These are phyloP conservation scores for Synergus japonicus DNA, from an alignment of 2,888 invertebrate genomes.

Conservation along the genomic window DNA sequence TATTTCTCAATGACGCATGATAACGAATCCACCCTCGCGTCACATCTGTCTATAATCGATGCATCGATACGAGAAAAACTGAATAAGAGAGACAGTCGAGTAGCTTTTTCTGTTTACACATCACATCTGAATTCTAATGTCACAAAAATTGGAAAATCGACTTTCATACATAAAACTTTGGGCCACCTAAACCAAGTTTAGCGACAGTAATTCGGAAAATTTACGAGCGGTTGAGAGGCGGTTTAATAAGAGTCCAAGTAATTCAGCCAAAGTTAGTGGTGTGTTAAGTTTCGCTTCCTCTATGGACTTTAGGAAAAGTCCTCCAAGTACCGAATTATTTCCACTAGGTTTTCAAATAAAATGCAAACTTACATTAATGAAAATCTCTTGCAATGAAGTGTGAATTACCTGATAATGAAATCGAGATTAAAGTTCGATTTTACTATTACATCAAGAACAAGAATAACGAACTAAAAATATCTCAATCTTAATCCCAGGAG, in stretches of 20 bases:
- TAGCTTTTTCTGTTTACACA: not conserved
- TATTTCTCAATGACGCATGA: constrained; percentile 11
- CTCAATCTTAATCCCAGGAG: not conserved
- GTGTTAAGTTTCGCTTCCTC: constrained; percentile 39
- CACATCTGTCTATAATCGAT: constrained; percentile 9
- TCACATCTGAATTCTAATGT: not conserved
- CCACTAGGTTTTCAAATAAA: constrained; percentile 27
- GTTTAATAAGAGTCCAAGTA: constrained; percentile 55
- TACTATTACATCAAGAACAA: not conserved
- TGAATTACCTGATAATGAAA: constrained; percentile 3
- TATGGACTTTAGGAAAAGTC: constrained; percentile 38
- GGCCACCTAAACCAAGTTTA: constrained; percentile 46
- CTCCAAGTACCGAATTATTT: constrained; percentile 42
- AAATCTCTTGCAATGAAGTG: constrained; percentile 24
- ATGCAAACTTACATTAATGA: constrained; percentile 23
- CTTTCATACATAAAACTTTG: not conserved
- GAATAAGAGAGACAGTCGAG: not conserved
- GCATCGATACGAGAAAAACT: not conserved
- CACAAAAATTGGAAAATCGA: not conserved
- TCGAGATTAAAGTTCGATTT: constrained; percentile 19
- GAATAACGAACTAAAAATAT: not conserved
- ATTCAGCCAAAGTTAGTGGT: constrained; percentile 39
- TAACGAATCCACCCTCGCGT: constrained; percentile 8
- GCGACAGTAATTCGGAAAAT: constrained; percentile 55
- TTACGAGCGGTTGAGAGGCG: constrained; percentile 58